These are phyloP conservation scores for Ceyx margarethae DNA, from an alignment of 2,113 vertebrate species.

Conservation along the genomic window DNA sequence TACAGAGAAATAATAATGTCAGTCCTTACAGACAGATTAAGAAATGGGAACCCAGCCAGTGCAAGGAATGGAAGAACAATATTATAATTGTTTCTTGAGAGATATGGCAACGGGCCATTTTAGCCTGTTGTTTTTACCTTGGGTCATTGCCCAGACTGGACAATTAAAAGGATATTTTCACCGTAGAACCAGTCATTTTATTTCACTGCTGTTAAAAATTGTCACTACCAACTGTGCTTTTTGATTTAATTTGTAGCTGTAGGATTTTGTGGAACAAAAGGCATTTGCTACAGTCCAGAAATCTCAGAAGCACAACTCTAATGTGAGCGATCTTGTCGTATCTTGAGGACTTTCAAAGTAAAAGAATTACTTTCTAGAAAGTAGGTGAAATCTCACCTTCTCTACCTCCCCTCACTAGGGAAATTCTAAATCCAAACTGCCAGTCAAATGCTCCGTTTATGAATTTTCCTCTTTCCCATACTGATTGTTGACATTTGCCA, in stretches of 20 bases:
- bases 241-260: slow-evolving; percentile 42
- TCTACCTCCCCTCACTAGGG: not conserved
- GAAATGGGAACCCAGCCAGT: slow-evolving; percentile 63
- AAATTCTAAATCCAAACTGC: not conserved
- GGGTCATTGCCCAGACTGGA: slow-evolving; percentile 67
- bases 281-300: not conserved
- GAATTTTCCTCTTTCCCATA: not conserved
- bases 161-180: slow-evolving; percentile 73
- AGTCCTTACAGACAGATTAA: slow-evolving; percentile 57
- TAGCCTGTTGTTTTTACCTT: slow-evolving; percentile 69
- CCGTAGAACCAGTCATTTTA: slow-evolving; percentile 48
- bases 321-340: not conserved
- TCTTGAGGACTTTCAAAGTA: not conserved
- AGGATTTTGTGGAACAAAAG: slow-evolving; percentile 33
- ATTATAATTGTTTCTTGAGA: slow-evolving; percentile 68
- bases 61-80: slow-evolving; percentile 46
- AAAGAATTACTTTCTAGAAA: not conserved
- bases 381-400: not conserved
- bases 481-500: not conserved
- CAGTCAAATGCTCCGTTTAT: not conserved
- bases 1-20: slow-evolving; percentile 54
- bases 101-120: slow-evolving; percentile 62
- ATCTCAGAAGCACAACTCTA: not conserved
- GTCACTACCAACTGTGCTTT: slow-evolving; percentile 15
- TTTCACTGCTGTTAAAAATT: slow-evolving; percentile 56